Base-by-base conservation (phyloP, 1,140 invertebrate species). In the Drosophila asahinai region DNA sequence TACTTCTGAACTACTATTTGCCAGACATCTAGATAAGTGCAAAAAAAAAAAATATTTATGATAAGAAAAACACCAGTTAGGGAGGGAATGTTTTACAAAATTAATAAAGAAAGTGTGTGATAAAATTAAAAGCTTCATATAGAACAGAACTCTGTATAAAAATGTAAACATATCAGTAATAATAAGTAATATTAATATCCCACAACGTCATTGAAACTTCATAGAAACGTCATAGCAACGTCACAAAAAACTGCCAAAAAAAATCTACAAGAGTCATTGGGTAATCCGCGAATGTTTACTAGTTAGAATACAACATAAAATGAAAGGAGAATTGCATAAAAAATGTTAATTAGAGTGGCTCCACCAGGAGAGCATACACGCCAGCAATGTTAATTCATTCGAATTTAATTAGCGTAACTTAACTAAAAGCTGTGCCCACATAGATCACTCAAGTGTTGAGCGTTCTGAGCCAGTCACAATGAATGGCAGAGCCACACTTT, bases 381-480 rank as follows among this genome's bases (percentile, higher is more conserved):
- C 36, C 17, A 6, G 58, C 47, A 12, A 51, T 65, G 49, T 42
- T 68, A 55, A 71, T 71, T 71, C 66, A 33, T 57, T 71, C 17
- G 49, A 68, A 57, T 71, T 71, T 71, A 68, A 68, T 71, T 71
- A 71, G 63, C 64, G 25, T 52, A n/a, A 12, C 49, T 36, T 54
- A 68, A 68, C 67, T 71, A 68, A 71, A 71, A 48, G 67, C 67
- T 33, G 8, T 15, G 38, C n/a, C 38, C n/a, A 30, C 19, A 68
- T 48, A 71, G 12, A 67, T 27, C 48, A 38, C 30, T 48, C 33
- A 22, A 47, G 43, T 55, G 52, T 57, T 17, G 54, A 15, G 54
- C 22, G 38, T 40, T 15, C 1, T 15, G 5, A 1, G 15, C 40
- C 2, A 42, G 8, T 36, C 2, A 42, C 15, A 42, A 42, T 42